Base-by-base conservation (phyloP, 2,888 invertebrate genomes). In the Sminthurinus aureus region DNA sequence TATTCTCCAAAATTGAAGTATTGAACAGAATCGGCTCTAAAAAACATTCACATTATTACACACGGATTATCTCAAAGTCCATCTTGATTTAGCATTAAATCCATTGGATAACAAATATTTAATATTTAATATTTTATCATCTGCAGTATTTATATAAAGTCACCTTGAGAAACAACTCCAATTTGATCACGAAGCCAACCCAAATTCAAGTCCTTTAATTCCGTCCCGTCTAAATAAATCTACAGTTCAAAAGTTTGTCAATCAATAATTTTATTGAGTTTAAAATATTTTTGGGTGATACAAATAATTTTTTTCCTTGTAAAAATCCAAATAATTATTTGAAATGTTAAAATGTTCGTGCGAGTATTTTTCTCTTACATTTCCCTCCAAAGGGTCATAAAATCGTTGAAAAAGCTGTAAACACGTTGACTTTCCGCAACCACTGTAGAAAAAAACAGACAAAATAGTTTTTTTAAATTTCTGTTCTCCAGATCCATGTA, bases 171-270 rank as follows among this genome's bases (percentile, higher is more conserved):
- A 6, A n/a, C 67, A 9, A 18, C 67, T 13, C 67, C 67, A 22
- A 71, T 71, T 71, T 71, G 71, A 51, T 92, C 92, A 79, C 97
- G 92, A 52, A 95, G 90, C 93, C 95, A 95, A 15, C 92, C 91
- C 12, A 96, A 93, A 90, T 96, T 95, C 82, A 96, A 89, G 58
- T 93, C 91, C 66, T 92, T 91, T 78, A 96, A 90, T 89, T 95
- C 93, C 24, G 91, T 90, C 0, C 92, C 93, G 75, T 94, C 94
- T 3, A 94, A 91, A 24, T 90, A 89, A 20, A 71, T 22, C 71
- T 71, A n/a, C n/a, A n/a, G 20, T 13, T 9, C 20, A n/a, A 9
- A 58, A 58, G 58, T 12, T 12, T 12, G 58, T 12, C 9, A 15
- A 58, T 58, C 58, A 58, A 9, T 12, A 58, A 58, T 58, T 58